These are phyloP conservation scores for Nerophis ophidion DNA, from an alignment of 2,113 vertebrate genomes.

Conservation along the genomic window DNA sequence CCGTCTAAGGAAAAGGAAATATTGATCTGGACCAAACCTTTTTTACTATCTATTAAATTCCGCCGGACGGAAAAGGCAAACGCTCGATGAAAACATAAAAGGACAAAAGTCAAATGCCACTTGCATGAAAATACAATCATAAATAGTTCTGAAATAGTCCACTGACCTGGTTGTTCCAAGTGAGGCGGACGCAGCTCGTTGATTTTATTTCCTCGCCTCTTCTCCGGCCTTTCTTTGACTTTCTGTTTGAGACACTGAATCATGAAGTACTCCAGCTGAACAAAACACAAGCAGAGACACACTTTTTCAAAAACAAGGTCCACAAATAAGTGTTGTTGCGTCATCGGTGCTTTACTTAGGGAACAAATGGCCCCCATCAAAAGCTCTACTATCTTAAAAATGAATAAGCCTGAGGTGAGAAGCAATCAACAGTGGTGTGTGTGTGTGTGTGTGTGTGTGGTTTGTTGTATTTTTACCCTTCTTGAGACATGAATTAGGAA, in stretches of 20 bases:
- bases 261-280: constrained; percentile 96
- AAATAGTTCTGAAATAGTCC: constrained; percentile 5
- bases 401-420: constrained; percentile 1
- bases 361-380: constrained; percentile 7
- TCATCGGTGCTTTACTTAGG: constrained; percentile 18
- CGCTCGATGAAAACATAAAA: not conserved
- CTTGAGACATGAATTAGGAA: too few species aligned
- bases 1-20: constrained; percentile 26
- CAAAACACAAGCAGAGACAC: constrained; percentile 44
- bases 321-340: constrained; percentile 29
- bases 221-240: constrained; percentile 87
- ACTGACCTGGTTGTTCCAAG: constrained; percentile 89
- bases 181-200: constrained; percentile 83
- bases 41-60: constrained; percentile 31
- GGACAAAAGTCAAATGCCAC: not conserved
- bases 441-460: not conserved
- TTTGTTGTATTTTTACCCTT: too few species aligned
- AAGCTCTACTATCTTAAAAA: not conserved
- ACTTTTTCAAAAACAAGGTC: constrained; percentile 6
- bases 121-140: not conserved
- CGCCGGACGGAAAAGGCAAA: constrained; percentile 1
- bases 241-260: constrained; percentile 95
- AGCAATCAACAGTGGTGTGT: not conserved
- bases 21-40: constrained; percentile 46
- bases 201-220: constrained; percentile 76